Evolutionary conservation across 2,888 invertebrate species (phyloP), one percentile per base, ranked within the genome.

Genomic region (Eupithecia dodoneata): DNA sequence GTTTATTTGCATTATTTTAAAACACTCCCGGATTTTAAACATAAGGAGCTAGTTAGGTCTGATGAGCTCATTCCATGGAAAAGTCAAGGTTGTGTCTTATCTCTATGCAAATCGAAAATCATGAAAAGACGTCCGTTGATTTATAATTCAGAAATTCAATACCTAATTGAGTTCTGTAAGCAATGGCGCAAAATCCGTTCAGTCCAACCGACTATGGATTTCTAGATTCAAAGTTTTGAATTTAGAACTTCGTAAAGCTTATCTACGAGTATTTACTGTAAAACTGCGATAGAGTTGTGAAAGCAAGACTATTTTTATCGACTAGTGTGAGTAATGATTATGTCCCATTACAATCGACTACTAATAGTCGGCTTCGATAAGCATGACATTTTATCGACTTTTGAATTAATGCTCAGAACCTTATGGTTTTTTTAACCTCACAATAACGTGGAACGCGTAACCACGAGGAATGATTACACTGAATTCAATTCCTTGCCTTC

Each of bases 251-350:
- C 55, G 55, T 9, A 7, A 55, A 55, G 55, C 9, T 18, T 59
- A 7, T 0, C 7, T 59, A 0, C 55, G 9, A 30, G 30, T 18
- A 18, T 6, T 2, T 18, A 59, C 4, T 59, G 30, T 63, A 18
- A 63, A 66, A 15, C 15, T 42, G 42, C 18, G 13, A 72, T 77
- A 76, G 73, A 74, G 83, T 92, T 92, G 89, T 86, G 87, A 86
- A 92, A 92, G 82, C 81, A 73, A 81, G 80, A 85, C 85, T 88
- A 88, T 88, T 89, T 90, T 89, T 91, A 92, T 92, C 90, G 91
- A 88, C 81, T 85, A 85, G 85, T 88, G 88, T 87, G 85, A 88
- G 85, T 88, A 87, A 90, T 85, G 85, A 90, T 92, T 89, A 91
- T 84, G 82, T 85, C 80, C 90, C 87, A 92, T 92, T 90, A 91